Base-by-base conservation (phyloP, 2,888 invertebrate species). In the Calephelis perditalis region DNA sequence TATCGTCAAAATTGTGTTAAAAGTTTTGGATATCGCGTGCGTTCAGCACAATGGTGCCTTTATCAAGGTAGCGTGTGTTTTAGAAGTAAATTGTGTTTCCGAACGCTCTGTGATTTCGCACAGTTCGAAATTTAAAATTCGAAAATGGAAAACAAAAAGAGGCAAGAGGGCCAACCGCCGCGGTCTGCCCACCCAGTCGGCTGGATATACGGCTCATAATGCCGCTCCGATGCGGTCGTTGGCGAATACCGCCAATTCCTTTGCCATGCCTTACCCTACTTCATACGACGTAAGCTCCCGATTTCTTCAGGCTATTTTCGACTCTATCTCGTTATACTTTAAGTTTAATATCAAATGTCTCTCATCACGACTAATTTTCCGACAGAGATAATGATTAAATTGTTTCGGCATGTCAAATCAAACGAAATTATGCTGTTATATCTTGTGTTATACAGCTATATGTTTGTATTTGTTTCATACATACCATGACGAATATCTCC, bases 351-450 rank as follows among this genome's bases (percentile, higher is more conserved):
- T 80, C 57, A 63, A 49, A 61, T 68, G 68, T 10, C 54, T 10
- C 43, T 35, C 9, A 10, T 59, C 54, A 55, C 54, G 63, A 69
- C 77, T 81, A 84, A 86, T 86, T 89, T 86, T 80, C 81, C 73
- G 66, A 75, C 78, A 63, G 81, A 84, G 81, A 82, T 90, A 89
- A 88, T 90, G 85, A 87, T 90, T 86, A 88, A 89, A 89, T 89
- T 87, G 87, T 87, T 89, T 87, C 87, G 90, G 90, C 83, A 86
- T 90, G 86, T 89, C 85, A 86, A 87, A 89, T 88, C 87, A 89
- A 86, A 90, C 84, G 81, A 88, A 89, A 90, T 89, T 86, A 90
- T 90, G 85, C 87, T 87, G 88, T 90, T 88, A 89, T 86, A 88
- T 86, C 85, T 88, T 86, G 85, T 86, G 85, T 87, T 88, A 85